A percentile compares a stretch with the other conserved stretches of the same genome.
Conservation (phyloP, 2,113 vertebrate genomes). For the Polyodon spathula region DNA sequence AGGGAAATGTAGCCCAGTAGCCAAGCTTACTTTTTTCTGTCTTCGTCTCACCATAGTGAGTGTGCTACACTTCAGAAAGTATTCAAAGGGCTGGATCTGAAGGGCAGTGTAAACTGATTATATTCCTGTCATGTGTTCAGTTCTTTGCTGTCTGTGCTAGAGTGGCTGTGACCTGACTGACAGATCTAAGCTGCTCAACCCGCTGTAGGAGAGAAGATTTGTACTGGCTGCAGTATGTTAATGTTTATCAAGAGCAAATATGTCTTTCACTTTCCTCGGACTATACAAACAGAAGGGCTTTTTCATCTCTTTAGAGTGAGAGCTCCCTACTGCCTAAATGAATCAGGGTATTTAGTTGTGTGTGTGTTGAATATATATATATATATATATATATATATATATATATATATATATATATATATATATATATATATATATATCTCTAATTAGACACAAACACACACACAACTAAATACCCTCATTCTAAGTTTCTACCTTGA, state of each 20-base stretch:
- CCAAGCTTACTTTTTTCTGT: not conserved
- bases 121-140: not conserved
- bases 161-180: conserved; percentile 9
- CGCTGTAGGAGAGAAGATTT: not conserved
- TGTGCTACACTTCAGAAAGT: not conserved
- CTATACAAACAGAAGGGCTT: not conserved
- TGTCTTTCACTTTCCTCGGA: not conserved
- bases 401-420: no score
- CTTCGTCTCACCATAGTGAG: not conserved
- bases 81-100: not conserved
- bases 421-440: no score
- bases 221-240: not conserved
- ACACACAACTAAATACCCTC: no score
- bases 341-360: not conserved
- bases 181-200: not conserved
- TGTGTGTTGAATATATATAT: not conserved
- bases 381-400: no score
- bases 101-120: not conserved
- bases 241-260: not conserved
- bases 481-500: no score
- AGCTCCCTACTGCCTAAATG: not conserved
- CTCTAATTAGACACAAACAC: no score
- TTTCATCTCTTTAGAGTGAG: not conserved
- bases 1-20: no score
- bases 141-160: not conserved